These are phyloP conservation scores for Eutolmus rufibarbis DNA, from an alignment of 2,888 invertebrate genomes.

Conservation along the genomic window DNA sequence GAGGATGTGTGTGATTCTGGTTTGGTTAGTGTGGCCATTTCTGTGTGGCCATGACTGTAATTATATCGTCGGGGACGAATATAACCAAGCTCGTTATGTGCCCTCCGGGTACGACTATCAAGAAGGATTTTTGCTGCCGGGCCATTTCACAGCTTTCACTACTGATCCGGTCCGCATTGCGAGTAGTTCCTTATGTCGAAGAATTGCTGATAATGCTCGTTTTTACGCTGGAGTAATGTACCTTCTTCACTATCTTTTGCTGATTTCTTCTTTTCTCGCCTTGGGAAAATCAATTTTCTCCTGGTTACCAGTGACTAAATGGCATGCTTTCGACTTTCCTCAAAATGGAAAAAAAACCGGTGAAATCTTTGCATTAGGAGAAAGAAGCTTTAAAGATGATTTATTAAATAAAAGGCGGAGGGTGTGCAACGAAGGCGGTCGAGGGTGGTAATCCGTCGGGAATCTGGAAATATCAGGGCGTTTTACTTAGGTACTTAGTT, in stretches of 20 bases:
- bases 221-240: constrained; percentile 10
- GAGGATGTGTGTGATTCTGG: not conserved
- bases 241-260: not conserved
- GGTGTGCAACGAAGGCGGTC: not conserved
- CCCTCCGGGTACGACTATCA: constrained; percentile 10
- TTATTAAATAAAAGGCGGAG: not conserved
- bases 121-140: constrained; percentile 2
- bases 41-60: not conserved
- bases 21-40: not conserved
- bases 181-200: constrained; percentile 16
- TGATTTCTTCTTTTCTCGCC: constrained; percentile 22
- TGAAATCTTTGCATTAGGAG: not conserved
- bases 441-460: not conserved
- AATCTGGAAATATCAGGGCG: not conserved
- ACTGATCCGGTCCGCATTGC: not conserved
- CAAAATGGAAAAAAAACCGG: not conserved
- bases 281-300: constrained; percentile 3
- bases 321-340: not conserved
- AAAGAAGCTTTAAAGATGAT: not conserved
- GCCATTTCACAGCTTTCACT: constrained; percentile 4
- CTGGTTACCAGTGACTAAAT: not conserved
- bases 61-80: constrained; percentile 14
- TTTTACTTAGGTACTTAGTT: not conserved
- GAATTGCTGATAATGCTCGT: constrained; percentile 17
- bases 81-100: constrained; percentile 17